Conservation (phyloP, 2,113 vertebrate genomes). For the Pterocles burchelli region DNA sequence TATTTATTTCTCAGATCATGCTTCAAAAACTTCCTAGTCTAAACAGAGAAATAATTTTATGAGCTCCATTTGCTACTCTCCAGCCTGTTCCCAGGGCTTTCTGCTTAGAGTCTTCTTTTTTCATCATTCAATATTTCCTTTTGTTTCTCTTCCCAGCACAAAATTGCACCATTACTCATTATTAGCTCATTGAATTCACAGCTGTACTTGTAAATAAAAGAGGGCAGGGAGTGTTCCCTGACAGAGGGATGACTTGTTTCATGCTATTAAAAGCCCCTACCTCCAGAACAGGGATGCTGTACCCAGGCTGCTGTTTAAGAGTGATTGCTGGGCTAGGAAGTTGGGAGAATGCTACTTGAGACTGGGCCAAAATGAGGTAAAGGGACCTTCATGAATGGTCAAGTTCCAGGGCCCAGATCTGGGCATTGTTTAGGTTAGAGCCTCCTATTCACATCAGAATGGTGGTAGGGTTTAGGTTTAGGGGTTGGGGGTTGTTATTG, state of each 20-base stretch:
- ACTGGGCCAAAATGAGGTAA: background rate
- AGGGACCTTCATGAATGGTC: background rate
- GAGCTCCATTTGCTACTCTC: background rate
- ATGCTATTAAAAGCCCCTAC: background rate
- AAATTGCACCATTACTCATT: background rate
- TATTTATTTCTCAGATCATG: background rate
- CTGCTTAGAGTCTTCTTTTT: background rate
- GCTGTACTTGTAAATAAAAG: background rate
- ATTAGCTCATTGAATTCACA: conserved; percentile 7
- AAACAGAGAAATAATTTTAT: background rate
- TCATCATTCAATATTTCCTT: background rate
- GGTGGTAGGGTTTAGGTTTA: background rate
- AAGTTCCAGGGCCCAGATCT: background rate
- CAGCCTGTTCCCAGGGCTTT: background rate
- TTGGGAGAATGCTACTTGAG: background rate
- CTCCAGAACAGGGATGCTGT: background rate
- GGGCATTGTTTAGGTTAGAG: background rate
- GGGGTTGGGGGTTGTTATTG: background rate
- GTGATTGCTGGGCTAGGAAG: background rate
- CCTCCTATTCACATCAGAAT: background rate
- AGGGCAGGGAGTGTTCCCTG: background rate
- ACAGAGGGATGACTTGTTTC: background rate
- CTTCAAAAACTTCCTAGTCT: background rate
- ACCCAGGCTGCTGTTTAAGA: background rate
- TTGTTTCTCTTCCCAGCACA: background rate